These are phyloP conservation scores for Drosophila histrio DNA, from an alignment of 2,888 invertebrate species.

Conservation along the genomic window DNA sequence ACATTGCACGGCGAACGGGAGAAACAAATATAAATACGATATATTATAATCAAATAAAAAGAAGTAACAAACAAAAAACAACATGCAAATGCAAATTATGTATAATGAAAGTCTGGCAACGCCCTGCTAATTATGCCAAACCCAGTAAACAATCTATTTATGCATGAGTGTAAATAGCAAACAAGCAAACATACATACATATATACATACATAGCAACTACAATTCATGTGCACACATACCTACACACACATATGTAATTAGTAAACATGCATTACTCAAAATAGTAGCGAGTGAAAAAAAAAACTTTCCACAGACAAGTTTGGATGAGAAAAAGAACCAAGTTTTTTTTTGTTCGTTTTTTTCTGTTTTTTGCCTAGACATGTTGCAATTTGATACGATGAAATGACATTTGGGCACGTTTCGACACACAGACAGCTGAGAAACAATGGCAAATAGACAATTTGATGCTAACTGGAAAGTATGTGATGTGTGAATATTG, in stretches of 20 bases:
- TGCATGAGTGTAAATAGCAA: no score
- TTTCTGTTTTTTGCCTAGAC: not conserved
- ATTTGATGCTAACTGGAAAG: not conserved
- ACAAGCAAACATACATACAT: not conserved
- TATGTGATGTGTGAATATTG: not conserved
- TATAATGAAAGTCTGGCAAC: constrained; percentile 42
- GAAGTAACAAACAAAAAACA: not conserved
- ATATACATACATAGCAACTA: not conserved
- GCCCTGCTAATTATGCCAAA: constrained; percentile 30
- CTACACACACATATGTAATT: not conserved
- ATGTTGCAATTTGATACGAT: constrained; percentile 27
- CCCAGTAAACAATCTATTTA: constrained; percentile 20
- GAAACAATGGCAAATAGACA: constrained; percentile 1
- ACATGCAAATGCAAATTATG: constrained; percentile 25
- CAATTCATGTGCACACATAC: not conserved
- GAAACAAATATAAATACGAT: no score
- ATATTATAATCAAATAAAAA: not conserved
- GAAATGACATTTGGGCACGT: constrained; percentile 32
- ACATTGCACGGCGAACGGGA: no score
- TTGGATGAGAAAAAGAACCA: constrained; percentile 24
- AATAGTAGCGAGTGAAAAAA: not conserved
- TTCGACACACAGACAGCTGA: not conserved
- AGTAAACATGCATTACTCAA: constrained; percentile 1
- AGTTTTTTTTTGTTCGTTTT: not conserved
- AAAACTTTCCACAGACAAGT: constrained; percentile 39